Evolutionary conservation across 2,113 vertebrate genomes (phyloP).

Genomic region (Egretta garzetta): DNA sequence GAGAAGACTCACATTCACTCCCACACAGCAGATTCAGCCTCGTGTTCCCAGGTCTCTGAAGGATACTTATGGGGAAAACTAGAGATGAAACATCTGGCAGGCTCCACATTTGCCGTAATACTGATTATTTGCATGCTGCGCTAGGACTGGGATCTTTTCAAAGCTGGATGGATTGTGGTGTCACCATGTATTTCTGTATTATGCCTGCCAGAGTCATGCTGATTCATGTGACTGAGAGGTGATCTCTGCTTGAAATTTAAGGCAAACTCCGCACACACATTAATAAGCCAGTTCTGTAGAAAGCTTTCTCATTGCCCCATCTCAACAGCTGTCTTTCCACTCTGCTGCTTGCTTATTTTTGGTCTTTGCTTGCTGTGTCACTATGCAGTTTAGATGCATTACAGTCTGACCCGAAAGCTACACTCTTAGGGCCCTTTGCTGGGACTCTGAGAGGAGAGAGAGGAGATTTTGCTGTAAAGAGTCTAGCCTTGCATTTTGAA

Average conservation of each 20-base stretch:
- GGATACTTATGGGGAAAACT: background rate
- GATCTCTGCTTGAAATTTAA: background rate
- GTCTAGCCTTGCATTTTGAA: background rate
- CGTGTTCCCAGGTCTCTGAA: background rate
- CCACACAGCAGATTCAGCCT: background rate
- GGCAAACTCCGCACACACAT: background rate
- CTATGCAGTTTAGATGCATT: background rate
- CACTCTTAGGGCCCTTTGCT: background rate
- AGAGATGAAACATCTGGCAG: background rate
- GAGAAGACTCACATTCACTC: background rate
- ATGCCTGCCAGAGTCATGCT: background rate
- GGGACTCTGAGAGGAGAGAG: background rate
- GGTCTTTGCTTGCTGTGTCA: background rate
- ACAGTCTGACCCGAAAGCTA: background rate
- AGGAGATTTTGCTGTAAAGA: background rate
- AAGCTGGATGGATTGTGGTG: background rate
- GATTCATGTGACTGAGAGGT: background rate
- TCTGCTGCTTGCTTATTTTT: background rate
- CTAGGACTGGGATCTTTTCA: background rate
- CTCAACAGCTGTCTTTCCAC: background rate
- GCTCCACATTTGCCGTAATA: background rate
- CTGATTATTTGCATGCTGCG: background rate
- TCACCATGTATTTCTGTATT: background rate
- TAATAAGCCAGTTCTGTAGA: background rate
- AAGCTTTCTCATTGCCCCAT: background rate